Percentiles rank a stretch among this genome's conserved stretches.
Evolutionary conservation across 2,888 invertebrate species (phyloP).

Genomic region (Chrysolina oricalcia): DNA sequence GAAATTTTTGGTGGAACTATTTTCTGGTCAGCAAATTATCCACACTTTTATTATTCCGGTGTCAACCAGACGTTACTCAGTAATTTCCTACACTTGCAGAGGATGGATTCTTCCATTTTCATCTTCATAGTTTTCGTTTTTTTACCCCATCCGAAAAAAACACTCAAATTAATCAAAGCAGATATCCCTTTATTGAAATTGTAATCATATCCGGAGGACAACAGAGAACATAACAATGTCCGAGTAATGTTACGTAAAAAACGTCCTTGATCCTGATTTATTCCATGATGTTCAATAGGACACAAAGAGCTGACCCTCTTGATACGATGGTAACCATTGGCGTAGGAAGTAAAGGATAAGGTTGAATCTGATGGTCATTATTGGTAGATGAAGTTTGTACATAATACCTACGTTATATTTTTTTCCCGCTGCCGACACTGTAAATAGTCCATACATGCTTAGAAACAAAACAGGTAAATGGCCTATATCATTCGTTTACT

Average conservation of each 20-base stretch:
- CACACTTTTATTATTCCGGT: not conserved
- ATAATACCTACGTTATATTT: too few species aligned
- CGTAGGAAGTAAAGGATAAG: not conserved
- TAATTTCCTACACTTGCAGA: not conserved
- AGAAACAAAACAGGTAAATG: too few species aligned
- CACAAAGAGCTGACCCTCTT: constrained; percentile 50
- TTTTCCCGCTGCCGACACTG: too few species aligned
- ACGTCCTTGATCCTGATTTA: constrained; percentile 62
- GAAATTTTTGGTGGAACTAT: too few species aligned
- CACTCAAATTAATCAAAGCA: constrained; percentile 44
- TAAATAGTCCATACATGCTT: too few species aligned
- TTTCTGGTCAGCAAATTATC: too few species aligned
- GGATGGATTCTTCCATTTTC: not conserved
- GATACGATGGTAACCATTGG: constrained; percentile 30
- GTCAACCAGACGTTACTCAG: not conserved
- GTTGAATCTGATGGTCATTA: not conserved
- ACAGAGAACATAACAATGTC: constrained; percentile 46
- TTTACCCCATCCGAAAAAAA: constrained; percentile 21
- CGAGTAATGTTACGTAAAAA: constrained; percentile 66
- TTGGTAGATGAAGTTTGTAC: not conserved
- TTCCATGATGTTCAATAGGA: constrained; percentile 57
- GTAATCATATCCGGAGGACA: constrained; percentile 57
- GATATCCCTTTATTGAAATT: constrained; percentile 58
- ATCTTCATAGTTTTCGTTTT: constrained; percentile 12
- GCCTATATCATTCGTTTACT: too few species aligned